phyloP scores from a whole-genome alignment of 2,888 invertebrate species.

The Drosophila anomelani region DNA sequence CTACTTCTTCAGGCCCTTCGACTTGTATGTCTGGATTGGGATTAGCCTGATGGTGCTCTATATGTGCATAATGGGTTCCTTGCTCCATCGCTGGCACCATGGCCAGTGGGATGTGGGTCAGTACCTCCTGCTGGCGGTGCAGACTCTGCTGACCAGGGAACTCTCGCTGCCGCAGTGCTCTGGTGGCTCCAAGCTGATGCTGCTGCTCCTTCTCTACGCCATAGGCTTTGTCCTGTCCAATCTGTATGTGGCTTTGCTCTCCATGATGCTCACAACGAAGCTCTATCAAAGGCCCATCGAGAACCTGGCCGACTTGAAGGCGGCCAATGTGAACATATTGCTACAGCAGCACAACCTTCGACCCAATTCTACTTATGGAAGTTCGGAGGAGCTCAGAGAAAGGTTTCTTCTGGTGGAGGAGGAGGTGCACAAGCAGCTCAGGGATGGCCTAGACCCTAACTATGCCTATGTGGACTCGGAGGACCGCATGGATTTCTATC shows the following conservation, averaged over 20 bases:
- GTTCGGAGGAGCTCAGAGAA: slow-evolving; percentile 33
- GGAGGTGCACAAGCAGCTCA: slow-evolving; percentile 2
- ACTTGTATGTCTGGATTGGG: slow-evolving; percentile 23
- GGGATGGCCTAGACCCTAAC: slow-evolving; percentile 18
- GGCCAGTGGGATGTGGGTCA: slow-evolving; percentile 39
- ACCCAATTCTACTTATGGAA: slow-evolving; percentile 29
- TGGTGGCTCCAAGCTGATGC: background rate
- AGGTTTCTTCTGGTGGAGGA: slow-evolving; percentile 30
- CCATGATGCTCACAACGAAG: slow-evolving; percentile 58
- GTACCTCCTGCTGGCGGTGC: slow-evolving; percentile 49
- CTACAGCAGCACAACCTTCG: slow-evolving; percentile 19
- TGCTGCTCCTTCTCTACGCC: slow-evolving; percentile 32
- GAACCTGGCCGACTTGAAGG: slow-evolving; percentile 53
- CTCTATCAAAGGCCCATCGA: slow-evolving; percentile 56
- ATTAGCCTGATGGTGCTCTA: slow-evolving; percentile 17
- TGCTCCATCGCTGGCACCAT: slow-evolving; percentile 28
- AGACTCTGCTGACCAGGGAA: slow-evolving; percentile 32
- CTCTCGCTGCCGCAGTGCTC: slow-evolving; percentile 20
- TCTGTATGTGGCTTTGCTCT: slow-evolving; percentile 53
- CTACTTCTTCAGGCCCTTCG: slow-evolving; percentile 58
- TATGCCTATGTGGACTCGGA: slow-evolving; percentile 44
- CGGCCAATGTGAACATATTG: slow-evolving; percentile 37
- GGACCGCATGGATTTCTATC: slow-evolving; percentile 51
- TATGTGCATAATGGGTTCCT: slow-evolving; percentile 25
- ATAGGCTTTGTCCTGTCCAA: slow-evolving; percentile 30